Base-by-base conservation (phyloP, 92 coral and sea anemone genomes). In the Palythoa grandiflora region DNA sequence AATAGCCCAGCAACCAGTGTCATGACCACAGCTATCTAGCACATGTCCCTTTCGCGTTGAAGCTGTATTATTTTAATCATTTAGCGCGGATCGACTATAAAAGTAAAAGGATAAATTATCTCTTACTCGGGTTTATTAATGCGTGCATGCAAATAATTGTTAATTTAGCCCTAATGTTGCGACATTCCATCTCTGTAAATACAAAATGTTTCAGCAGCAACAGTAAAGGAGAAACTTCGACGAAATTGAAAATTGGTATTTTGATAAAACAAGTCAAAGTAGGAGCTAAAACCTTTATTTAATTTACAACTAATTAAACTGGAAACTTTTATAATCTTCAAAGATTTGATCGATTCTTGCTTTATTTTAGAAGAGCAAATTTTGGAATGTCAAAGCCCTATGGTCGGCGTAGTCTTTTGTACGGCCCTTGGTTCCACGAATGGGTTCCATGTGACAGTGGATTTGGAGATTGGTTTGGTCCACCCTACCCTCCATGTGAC, bases 351-450 rank as follows among this genome's bases (percentile, higher is more conserved):
- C 47, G 1, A 20, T 8, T 3, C 47, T 21, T 65, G 38, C 15
- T 28, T 1, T 37, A 8, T 12, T 68, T n/a, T 65, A 80, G 75
- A 38, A 66, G 8, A 61, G 13, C 35, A 80, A 51, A 20, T 44
- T 13, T 17, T 1, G 38, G 21, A 48, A 10, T 60, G 54, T 68
- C 50, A 20, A 17, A 44, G 35, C 35, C 37, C n/a, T 6, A 59
- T 63, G 54, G 57, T 5, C 68, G 37, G 73, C 70, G 74, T 59
- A 47, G 37, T 20, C 65, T 61, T 19, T 55, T 20, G 59, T 60
- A 51, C 2, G 51, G 15, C 39, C 85, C 85, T 57, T 77, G 83
- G 83, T 47, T 28, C 44, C 53, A 77, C 7, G 83, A 77, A 17
- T 51, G 66, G 68, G 13, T 76, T 76, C 85, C 75, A 1, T 80